A percentile compares a stretch with the other conserved stretches of the same genome.
phyloP scores from a whole-genome alignment of 2,888 invertebrate species.

The Drosophila anomalata region DNA sequence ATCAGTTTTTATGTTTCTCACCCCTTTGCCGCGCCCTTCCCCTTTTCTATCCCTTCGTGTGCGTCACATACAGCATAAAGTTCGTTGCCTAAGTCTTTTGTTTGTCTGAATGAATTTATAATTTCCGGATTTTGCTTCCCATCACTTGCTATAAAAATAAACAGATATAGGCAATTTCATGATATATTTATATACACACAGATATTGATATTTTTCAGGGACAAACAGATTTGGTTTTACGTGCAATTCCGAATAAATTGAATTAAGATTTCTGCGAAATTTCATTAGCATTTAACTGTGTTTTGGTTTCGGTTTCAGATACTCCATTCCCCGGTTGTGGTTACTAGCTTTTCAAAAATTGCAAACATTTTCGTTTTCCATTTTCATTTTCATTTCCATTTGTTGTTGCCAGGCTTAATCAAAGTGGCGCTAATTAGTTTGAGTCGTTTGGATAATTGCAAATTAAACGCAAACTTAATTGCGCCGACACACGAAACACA shows the following conservation, averaged over 20 bases:
- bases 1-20: slow-evolving; percentile 17
- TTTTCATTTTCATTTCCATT: slow-evolving; percentile 41
- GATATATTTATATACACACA: neutral
- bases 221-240: slow-evolving; percentile 13
- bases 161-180: slow-evolving; percentile 28
- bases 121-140: slow-evolving; percentile 49
- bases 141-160: slow-evolving; percentile 13
- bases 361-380: slow-evolving; percentile 37
- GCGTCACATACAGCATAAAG: slow-evolving; percentile 41
- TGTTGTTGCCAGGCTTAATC: slow-evolving; percentile 68
- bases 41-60: neutral
- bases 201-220: slow-evolving; percentile 21
- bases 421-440: slow-evolving; percentile 80
- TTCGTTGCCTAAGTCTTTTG: slow-evolving; percentile 79
- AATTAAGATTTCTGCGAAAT: slow-evolving; percentile 32
- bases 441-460: slow-evolving; percentile 80
- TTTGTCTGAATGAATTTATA: slow-evolving; percentile 61
- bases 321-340: neutral
- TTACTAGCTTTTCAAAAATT: slow-evolving; percentile 3
- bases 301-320: slow-evolving; percentile 2
- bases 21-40: neutral
- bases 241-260: slow-evolving; percentile 16
- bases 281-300: slow-evolving; percentile 19
- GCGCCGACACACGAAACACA: slow-evolving; percentile 75
- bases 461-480: slow-evolving; percentile 79